phyloP scores from a whole-genome alignment of 2,797 vertebrate species.

The Oryzias sinensis region DNA sequence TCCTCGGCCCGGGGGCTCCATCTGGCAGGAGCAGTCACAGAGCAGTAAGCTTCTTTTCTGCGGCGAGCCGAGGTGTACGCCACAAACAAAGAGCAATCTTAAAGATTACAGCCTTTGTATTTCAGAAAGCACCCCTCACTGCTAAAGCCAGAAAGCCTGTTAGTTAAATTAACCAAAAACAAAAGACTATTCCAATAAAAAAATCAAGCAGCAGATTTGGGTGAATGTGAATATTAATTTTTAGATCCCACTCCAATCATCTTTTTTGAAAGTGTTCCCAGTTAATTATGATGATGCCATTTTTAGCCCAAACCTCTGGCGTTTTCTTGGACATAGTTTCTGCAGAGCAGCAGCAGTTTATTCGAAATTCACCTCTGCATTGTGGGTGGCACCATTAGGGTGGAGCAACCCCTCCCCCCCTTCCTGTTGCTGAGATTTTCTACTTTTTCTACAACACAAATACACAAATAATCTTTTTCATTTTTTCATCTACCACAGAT shows the following conservation, averaged over 20 bases:
- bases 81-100: constrained; percentile 58
- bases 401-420: no score
- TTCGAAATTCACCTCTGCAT: no score
- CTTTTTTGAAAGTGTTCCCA: no score
- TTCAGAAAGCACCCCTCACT: constrained; percentile 10
- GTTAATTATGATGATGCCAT: no score
- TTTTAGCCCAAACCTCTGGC: no score
- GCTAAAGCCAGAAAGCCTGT: background rate
- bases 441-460: no score
- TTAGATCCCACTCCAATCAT: background rate
- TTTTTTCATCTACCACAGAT: no score
- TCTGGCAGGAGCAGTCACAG: constrained; percentile 54
- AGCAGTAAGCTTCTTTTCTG: constrained; percentile 66
- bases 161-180: background rate
- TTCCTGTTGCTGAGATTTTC: no score
- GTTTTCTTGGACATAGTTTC: no score
- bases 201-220: background rate
- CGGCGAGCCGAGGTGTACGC: constrained; percentile 40
- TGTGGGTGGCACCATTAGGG: no score
- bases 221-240: background rate
- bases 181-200: background rate
- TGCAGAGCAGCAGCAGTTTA: no score
- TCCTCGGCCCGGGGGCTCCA: constrained; percentile 39
- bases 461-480: no score
- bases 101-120: constrained; percentile 53